phyloP scores from a whole-genome alignment of 2,888 invertebrate species.

The Argyra leucocephala region DNA sequence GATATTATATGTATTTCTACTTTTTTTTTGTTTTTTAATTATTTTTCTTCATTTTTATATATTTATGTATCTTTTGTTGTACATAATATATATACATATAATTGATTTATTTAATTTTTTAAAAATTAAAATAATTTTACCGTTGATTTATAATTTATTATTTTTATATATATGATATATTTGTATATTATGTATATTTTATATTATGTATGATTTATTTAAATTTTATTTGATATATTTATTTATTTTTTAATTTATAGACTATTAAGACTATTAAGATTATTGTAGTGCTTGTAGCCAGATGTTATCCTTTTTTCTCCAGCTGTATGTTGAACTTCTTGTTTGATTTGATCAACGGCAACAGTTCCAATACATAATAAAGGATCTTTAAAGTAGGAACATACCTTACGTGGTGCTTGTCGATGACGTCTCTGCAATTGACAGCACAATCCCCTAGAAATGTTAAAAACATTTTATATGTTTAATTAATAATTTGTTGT shows the following conservation, averaged over 20 bases:
- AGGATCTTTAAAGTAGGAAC: constrained; percentile 86
- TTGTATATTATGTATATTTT: too few relatives aligned
- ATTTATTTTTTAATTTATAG: not conserved
- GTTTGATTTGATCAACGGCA: constrained; percentile 53
- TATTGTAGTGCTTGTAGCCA: constrained; percentile 42
- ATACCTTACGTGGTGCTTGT: constrained; percentile 76
- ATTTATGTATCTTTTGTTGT: too few relatives aligned
- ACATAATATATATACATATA: too few relatives aligned
- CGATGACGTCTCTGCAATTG: constrained; percentile 77
- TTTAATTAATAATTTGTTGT: too few relatives aligned
- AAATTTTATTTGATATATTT: not conserved
- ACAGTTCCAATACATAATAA: constrained; percentile 79
- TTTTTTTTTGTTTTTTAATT: too few relatives aligned
- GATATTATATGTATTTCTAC: too few relatives aligned
- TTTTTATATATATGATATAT: not conserved
- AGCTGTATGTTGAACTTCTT: constrained; percentile 65
- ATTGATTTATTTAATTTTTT: too few relatives aligned
- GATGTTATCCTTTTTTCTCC: constrained; percentile 71
- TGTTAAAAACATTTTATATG: too few relatives aligned
- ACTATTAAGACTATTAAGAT: constrained; percentile 1
- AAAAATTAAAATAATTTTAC: too few relatives aligned
- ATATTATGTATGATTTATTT: not conserved
- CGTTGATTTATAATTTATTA: not conserved
- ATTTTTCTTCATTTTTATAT: too few relatives aligned
- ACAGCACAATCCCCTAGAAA: constrained; percentile 69